Evolutionary conservation across 2,113 vertebrate genomes (phyloP).

Genomic region (Hydrolagus affinis): DNA sequence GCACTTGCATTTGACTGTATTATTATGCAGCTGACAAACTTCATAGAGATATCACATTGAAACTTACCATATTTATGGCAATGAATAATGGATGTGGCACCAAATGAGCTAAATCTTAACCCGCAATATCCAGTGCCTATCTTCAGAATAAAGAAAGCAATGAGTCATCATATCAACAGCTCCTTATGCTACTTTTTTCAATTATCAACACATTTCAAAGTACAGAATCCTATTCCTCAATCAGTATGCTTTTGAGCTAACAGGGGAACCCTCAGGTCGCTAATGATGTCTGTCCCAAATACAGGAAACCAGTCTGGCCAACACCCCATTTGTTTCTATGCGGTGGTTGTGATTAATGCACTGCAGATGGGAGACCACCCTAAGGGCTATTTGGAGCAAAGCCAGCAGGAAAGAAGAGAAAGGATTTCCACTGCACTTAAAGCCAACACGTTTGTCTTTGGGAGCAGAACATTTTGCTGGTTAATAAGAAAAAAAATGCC

Average conservation of each 20-base stretch:
- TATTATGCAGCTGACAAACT: conserved; percentile 14
- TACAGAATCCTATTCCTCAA: conserved; percentile 14
- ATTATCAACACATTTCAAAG: conserved; percentile 30
- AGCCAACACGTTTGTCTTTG: background rate
- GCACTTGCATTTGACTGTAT: conserved; percentile 28
- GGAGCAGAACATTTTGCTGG: background rate
- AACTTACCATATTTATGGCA: background rate
- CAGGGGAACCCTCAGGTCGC: conserved; percentile 21
- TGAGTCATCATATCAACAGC: conserved; percentile 31
- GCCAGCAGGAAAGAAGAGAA: conserved; percentile 22
- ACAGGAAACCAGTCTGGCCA: conserved; percentile 34
- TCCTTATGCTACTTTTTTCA: conserved; percentile 14
- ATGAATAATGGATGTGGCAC: background rate
- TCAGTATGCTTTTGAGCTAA: conserved; percentile 7
- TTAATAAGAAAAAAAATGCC: background rate
- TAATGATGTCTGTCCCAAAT: conserved; percentile 24
- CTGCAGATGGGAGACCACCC: conserved; percentile 33
- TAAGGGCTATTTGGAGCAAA: conserved; percentile 29
- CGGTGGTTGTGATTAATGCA: conserved; percentile 31
- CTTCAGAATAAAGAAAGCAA: conserved; percentile 22
- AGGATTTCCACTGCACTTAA: conserved; percentile 24
- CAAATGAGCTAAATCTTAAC: conserved; percentile 30
- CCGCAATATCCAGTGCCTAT: background rate
- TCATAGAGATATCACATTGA: conserved; percentile 1
- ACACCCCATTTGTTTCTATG: conserved; percentile 28